Base-by-base conservation (phyloP, 2,113 vertebrate species). In the Cololabis saira region DNA sequence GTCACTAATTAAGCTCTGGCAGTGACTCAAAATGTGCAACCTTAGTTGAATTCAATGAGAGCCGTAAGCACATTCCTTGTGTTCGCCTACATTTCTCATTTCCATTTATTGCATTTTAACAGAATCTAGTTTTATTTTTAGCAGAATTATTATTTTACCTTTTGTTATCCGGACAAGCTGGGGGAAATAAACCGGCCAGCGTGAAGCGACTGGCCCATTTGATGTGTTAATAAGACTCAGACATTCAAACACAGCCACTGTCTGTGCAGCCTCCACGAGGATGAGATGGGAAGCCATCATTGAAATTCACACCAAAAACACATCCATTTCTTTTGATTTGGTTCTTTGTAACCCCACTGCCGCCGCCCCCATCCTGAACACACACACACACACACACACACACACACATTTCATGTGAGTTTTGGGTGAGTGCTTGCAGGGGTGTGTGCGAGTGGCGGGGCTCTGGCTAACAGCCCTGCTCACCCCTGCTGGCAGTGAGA, bases 231-330 rank as follows among this genome's bases (percentile, higher is more conserved):
- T 76, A 58, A 22, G 41, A 50, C 73, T 82, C 69, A 82, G 51
- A 56, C 67, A 33, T 83, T 71, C 58, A 67, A 78, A 74, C 60
- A 10, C 63, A 57, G 40, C 67, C 63, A 15, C 67, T 40, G 30
- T 54, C 67, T 13, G 67, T 44, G 24, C 42, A 44, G 70, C 74
- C 60, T 63, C 73, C 72, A 42, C 50, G 44, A 67, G 41, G 65
- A 56, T 10, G 37, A 48, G 24, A 67, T 22, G 19, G 50, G 72
- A 68, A 70, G 54, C 64, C 67, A 53, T 77, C 57, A 86, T 81
- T 87, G 57, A 83, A 86, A 88, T 85, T 80, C 76, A 82, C 79
- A 62, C 52, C 33, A 83, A 87, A 79, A 76, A 0, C 78, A 74
- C 72, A 86, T 70, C 73, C 52, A 71, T 70, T 48, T 80, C 73